Percentiles rank a stretch among this genome's conserved stretches.
Conservation (phyloP, 2,113 vertebrate species). For the Pluvianellus socialis region DNA sequence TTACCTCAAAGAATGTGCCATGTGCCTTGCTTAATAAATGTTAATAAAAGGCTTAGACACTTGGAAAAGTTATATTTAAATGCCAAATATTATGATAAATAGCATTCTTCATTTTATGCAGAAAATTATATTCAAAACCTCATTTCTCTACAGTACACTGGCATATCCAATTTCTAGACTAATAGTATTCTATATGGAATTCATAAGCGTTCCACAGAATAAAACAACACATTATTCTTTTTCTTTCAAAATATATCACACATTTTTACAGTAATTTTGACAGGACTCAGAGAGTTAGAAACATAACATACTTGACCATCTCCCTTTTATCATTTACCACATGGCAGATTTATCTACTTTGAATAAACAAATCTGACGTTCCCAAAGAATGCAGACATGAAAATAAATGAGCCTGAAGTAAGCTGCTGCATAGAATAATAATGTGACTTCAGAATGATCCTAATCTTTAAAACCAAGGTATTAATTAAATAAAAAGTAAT, state of each 20-base stretch:
- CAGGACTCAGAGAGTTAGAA: slow-evolving; percentile 45
- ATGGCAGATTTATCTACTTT: slow-evolving; percentile 40
- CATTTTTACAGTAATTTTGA: slow-evolving; percentile 49
- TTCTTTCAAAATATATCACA: slow-evolving; percentile 17
- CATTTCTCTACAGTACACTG: not conserved
- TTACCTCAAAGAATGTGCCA: not conserved
- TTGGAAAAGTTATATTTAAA: slow-evolving; percentile 5
- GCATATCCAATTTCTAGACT: slow-evolving; percentile 16
- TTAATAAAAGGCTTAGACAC: slow-evolving; percentile 2
- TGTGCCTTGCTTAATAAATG: not conserved
- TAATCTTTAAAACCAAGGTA: not conserved
- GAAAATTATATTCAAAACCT: slow-evolving; percentile 8
- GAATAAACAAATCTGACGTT: slow-evolving; percentile 32
- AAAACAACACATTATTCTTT: slow-evolving; percentile 25
- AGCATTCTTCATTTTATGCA: not conserved
- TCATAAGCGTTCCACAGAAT: not conserved
- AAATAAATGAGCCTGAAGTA: slow-evolving; percentile 41
- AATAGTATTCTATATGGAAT: not conserved
- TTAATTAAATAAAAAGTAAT: slow-evolving; percentile 58
- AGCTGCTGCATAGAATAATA: slow-evolving; percentile 23
- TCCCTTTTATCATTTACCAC: not conserved
- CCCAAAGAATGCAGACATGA: not conserved
- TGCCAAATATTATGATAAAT: slow-evolving; percentile 35
- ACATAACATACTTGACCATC: slow-evolving; percentile 2
- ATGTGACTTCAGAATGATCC: slow-evolving; percentile 2